Evolutionary conservation across 1,140 invertebrate genomes (phyloP).

Genomic region (Hycleus cichorii): DNA sequence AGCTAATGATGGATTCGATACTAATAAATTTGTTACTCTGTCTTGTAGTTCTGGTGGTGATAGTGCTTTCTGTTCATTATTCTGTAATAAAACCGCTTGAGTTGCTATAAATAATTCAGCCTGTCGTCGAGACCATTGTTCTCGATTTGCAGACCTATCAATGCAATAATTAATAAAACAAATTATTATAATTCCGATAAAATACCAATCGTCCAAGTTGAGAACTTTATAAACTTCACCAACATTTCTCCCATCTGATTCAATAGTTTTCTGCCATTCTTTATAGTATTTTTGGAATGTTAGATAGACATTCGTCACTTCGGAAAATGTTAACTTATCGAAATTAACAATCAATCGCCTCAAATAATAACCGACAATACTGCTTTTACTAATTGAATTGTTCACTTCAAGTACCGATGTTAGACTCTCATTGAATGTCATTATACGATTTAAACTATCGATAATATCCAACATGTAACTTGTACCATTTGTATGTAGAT

Average conservation of each 20-base stretch:
- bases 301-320: slow-evolving; percentile 62
- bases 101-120: slow-evolving; percentile 81
- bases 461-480: slow-evolving; percentile 57
- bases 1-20: slow-evolving; percentile 71
- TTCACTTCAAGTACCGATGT: slow-evolving; percentile 20
- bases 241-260: slow-evolving; percentile 16
- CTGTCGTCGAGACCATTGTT: slow-evolving; percentile 74
- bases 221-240: slow-evolving; percentile 11
- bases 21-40: slow-evolving; percentile 67
- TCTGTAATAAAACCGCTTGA: slow-evolving; percentile 72
- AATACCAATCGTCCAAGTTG: slow-evolving; percentile 24
- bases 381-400: slow-evolving; percentile 38
- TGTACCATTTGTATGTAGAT: slow-evolving; percentile 49
- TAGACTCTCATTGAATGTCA: slow-evolving; percentile 37
- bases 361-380: slow-evolving; percentile 58
- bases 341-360: slow-evolving; percentile 71
- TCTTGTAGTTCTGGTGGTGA: slow-evolving; percentile 67
- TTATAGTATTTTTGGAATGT: slow-evolving; percentile 58
- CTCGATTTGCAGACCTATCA: slow-evolving; percentile 37
- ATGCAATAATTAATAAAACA: slow-evolving; percentile 5
- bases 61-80: slow-evolving; percentile 71
- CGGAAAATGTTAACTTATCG: slow-evolving; percentile 74
- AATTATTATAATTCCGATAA: background rate
- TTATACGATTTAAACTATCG: slow-evolving; percentile 46
- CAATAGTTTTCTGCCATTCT: slow-evolving; percentile 35